A percentile compares a stretch with the other conserved stretches of the same genome.
Conservation (phyloP, 2,797 vertebrate genomes). For the Harpagifer antarcticus region DNA sequence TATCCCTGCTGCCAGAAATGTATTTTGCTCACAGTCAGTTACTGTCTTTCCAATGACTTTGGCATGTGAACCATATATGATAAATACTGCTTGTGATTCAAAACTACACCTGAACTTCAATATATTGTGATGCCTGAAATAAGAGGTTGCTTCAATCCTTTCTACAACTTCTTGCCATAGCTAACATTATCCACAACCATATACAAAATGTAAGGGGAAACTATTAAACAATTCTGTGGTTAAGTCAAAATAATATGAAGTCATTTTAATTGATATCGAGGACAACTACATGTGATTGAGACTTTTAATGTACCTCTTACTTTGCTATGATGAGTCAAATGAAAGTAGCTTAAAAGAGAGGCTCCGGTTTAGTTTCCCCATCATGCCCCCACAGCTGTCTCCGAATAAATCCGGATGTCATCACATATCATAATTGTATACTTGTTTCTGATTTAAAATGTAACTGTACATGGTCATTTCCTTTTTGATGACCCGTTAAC, state of each 20-base stretch:
- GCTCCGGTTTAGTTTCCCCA: background rate
- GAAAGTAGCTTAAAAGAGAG: background rate
- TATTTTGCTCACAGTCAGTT: background rate
- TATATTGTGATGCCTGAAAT: conserved; percentile 6
- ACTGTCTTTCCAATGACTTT: conserved; percentile 13
- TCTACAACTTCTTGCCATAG: background rate
- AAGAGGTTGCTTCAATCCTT: background rate
- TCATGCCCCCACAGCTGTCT: background rate
- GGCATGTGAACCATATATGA: conserved; percentile 12
- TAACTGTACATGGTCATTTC: background rate
- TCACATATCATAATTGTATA: background rate
- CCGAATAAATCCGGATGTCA: background rate
- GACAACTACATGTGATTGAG: background rate
- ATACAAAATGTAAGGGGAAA: no score
- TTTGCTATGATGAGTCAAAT: background rate
- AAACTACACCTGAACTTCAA: background rate
- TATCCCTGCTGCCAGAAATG: background rate
- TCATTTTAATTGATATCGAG: background rate
- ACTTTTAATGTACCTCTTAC: background rate
- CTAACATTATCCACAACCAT: background rate
- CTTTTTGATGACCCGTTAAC: background rate
- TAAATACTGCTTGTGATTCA: background rate
- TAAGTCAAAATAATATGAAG: background rate
- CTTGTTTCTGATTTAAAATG: background rate
- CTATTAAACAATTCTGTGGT: no score